Conservation (phyloP, 1,140 invertebrate genomes). For the Drosophila takahashii region DNA sequence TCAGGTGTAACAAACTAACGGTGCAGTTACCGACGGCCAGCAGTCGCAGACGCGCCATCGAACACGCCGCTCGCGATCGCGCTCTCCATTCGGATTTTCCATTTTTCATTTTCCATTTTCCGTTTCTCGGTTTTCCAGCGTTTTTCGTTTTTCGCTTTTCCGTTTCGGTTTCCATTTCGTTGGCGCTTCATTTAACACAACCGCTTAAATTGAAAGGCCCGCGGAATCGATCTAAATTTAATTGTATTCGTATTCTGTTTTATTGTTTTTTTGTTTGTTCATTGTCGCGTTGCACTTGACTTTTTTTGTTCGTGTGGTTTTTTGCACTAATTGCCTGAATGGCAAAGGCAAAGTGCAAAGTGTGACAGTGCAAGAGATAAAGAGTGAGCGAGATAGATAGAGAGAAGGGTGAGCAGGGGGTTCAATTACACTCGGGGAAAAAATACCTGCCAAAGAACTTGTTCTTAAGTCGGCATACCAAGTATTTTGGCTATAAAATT, state of each 20-base stretch:
- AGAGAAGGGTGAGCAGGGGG: slow-evolving; percentile 8
- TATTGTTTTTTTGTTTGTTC: slow-evolving; percentile 1
- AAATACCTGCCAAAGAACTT: not conserved
- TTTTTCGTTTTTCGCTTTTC: slow-evolving; percentile 6
- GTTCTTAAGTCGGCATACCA: not conserved
- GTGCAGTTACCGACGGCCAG: slow-evolving; percentile 65
- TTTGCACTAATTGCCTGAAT: slow-evolving; percentile 46
- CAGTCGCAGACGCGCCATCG: slow-evolving; percentile 76
- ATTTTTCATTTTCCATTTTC: slow-evolving; percentile 13
- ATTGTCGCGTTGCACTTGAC: slow-evolving; percentile 35
- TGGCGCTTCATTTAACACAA: slow-evolving; percentile 40
- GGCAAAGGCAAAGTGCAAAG: slow-evolving; percentile 60
- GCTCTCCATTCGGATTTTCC: slow-evolving; percentile 17
- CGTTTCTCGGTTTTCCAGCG: slow-evolving; percentile 6
- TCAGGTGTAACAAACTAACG: slow-evolving; percentile 83
- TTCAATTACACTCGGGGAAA: slow-evolving; percentile 6
- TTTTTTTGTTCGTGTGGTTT: slow-evolving; percentile 31
- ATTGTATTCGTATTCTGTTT: too few species aligned
- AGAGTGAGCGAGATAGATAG: slow-evolving; percentile 2
- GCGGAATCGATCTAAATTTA: slow-evolving; percentile 5
- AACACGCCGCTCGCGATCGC: slow-evolving; percentile 60
- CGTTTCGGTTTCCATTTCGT: slow-evolving; percentile 34
- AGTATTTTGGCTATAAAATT: not conserved
- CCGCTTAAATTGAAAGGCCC: slow-evolving; percentile 24
- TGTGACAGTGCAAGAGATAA: slow-evolving; percentile 45